phyloP scores from a whole-genome alignment of 2,888 invertebrate genomes.

The Trissolcus brochymenae region DNA sequence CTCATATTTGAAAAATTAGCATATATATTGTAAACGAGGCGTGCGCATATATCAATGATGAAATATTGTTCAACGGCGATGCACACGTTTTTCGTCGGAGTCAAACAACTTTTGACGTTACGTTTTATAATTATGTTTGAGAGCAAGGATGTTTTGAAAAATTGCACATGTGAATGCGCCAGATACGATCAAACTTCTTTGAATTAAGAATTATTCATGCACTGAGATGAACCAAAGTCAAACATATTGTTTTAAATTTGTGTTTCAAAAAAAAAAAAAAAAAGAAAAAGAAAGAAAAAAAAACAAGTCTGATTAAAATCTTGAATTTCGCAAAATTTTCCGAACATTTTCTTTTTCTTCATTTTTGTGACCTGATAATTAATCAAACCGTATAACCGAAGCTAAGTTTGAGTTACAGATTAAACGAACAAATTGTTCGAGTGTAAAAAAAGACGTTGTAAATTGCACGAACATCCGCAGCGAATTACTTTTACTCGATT shows the following conservation, averaged over 20 bases:
- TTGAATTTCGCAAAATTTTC: too few species aligned
- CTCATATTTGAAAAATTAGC: slow-evolving; percentile 37
- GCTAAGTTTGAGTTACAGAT: background rate
- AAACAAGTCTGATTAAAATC: too few species aligned
- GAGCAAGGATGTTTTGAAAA: slow-evolving; percentile 10
- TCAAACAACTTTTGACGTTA: slow-evolving; percentile 16
- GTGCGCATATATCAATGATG: slow-evolving; percentile 24
- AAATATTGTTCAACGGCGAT: slow-evolving; percentile 17
- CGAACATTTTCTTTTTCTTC: too few species aligned
- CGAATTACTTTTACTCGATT: slow-evolving; percentile 42
- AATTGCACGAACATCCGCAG: slow-evolving; percentile 10
- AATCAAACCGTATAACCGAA: too few species aligned
- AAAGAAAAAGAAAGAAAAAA: too few species aligned
- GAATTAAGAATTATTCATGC: too few species aligned
- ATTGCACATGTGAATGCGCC: background rate
- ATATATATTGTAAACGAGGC: slow-evolving; percentile 43
- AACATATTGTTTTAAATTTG: too few species aligned
- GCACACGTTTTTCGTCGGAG: slow-evolving; percentile 1
- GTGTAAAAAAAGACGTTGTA: background rate
- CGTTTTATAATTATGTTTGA: slow-evolving; percentile 16
- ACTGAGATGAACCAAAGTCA: too few species aligned
- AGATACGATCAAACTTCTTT: background rate
- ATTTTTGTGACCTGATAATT: too few species aligned
- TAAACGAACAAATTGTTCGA: background rate
- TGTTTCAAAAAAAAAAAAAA: too few species aligned